Conservation (phyloP, 2,113 vertebrate genomes). For the Sapajus apella region DNA sequence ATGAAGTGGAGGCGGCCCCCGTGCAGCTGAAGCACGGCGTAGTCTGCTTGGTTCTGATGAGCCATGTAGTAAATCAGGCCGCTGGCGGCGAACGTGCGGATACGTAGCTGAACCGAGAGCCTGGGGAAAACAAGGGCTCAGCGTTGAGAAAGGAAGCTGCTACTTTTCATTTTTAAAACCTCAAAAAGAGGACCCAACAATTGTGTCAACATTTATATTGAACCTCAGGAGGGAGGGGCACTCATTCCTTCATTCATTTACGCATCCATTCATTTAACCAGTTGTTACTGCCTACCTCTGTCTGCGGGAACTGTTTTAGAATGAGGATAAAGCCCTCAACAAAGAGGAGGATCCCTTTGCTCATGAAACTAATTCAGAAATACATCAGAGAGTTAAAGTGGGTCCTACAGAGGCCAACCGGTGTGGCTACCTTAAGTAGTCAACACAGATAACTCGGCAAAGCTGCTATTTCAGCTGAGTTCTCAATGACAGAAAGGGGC, state of each 20-base stretch:
- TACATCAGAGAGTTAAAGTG: no score
- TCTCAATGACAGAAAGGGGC: neutral
- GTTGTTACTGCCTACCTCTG: accelerated
- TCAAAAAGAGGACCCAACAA: neutral
- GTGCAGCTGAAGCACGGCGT: constrained; percentile 88
- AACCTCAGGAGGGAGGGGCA: neutral
- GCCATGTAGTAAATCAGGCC: constrained; percentile 92
- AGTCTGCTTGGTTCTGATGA: constrained; percentile 92
- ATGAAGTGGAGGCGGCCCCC: constrained; percentile 88
- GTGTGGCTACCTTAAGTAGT: neutral
- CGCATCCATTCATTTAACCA: neutral
- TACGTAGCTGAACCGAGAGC: constrained; percentile 87
- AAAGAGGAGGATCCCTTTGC: neutral
- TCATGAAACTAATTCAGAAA: neutral
- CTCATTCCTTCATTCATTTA: neutral
- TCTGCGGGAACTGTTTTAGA: neutral
- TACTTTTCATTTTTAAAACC: neutral
- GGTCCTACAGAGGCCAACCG: neutral
- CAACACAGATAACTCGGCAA: neutral
- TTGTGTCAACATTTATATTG: neutral
- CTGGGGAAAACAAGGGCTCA: constrained; percentile 73
- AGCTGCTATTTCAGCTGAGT: neutral
- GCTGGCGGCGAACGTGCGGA: constrained; percentile 89
- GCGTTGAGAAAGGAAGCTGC: neutral
- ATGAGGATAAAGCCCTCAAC: neutral